Percentiles rank a stretch among this genome's conserved stretches.
Conservation (phyloP, 2,888 invertebrate genomes). For the Pyrochroa serraticornis region DNA sequence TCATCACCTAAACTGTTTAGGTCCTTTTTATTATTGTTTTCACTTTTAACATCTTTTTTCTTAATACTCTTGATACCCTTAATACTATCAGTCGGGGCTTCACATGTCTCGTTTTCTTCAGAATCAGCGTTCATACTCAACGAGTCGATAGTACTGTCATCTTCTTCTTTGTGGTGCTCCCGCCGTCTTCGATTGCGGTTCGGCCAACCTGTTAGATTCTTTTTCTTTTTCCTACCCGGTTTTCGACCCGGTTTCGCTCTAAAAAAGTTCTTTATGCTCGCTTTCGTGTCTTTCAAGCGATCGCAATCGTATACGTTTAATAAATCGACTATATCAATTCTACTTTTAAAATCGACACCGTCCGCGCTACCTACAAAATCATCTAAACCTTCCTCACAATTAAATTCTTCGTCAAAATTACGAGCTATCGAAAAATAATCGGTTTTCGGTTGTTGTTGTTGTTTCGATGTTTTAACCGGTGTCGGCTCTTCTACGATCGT, state of each 20-base stretch:
- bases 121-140: constrained; percentile 40
- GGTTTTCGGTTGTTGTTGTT: constrained; percentile 51
- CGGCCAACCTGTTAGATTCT: constrained; percentile 86
- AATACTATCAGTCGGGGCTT: constrained; percentile 42
- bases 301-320: constrained; percentile 55
- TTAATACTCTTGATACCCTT: no score
- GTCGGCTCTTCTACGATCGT: constrained; percentile 44
- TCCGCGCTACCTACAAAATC: constrained; percentile 52
- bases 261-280: constrained; percentile 10
- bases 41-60: constrained; percentile 27
- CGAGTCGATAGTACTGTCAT: constrained; percentile 44
- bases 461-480: constrained; percentile 30
- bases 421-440: constrained; percentile 52
- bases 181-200: constrained; percentile 61
- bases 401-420: constrained; percentile 58
- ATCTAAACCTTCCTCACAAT: constrained; percentile 34
- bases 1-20: constrained; percentile 36
- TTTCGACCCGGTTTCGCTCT: constrained; percentile 43
- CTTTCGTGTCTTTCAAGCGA: constrained; percentile 54
- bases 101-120: constrained; percentile 39
- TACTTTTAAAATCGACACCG: constrained; percentile 48
- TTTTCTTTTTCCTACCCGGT: constrained; percentile 63
- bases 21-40: constrained; percentile 37
- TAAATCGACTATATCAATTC: constrained; percentile 49
- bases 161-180: constrained; percentile 43